A percentile compares a stretch with the other conserved stretches of the same genome.
Conservation (phyloP, 2,113 vertebrate species). For the Poeciliopsis retropinna region DNA sequence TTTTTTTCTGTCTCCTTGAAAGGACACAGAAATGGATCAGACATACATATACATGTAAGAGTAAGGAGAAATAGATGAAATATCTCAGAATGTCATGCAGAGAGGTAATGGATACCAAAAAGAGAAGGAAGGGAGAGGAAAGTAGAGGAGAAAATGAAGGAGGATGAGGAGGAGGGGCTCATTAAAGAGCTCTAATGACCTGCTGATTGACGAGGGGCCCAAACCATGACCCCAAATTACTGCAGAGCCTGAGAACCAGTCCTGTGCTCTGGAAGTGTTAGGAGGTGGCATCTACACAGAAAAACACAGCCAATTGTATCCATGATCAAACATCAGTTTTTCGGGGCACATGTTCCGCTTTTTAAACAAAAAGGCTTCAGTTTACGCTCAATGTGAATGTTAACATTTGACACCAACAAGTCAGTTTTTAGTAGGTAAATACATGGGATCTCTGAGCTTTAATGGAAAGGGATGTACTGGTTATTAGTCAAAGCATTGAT, state of each 20-base stretch:
- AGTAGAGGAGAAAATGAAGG: constrained; percentile 24
- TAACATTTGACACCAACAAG: too few relatives aligned
- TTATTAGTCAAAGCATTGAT: background rate
- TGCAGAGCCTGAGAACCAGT: constrained; percentile 76
- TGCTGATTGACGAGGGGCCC: constrained; percentile 78
- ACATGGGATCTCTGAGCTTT: background rate
- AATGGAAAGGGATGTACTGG: background rate
- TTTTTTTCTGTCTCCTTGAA: constrained; percentile 6
- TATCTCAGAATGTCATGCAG: constrained; percentile 37
- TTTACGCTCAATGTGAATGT: too few relatives aligned
- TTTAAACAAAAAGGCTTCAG: background rate
- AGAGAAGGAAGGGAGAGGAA: background rate
- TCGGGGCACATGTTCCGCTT: background rate
- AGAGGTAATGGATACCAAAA: constrained; percentile 1
- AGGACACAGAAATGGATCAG: constrained; percentile 32
- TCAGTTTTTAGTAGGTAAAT: too few relatives aligned
- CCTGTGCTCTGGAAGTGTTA: constrained; percentile 42
- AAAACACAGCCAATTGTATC: constrained; percentile 9
- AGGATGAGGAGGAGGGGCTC: constrained; percentile 51
- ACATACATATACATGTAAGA: constrained; percentile 1
- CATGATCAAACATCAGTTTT: background rate
- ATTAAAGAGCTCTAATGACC: constrained; percentile 80
- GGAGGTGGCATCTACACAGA: constrained; percentile 31
- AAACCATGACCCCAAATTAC: constrained; percentile 78
- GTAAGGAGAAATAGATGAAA: constrained; percentile 2